These are phyloP conservation scores for Trachelus troglodyta DNA, from an alignment of 2,888 invertebrate species.

Conservation along the genomic window DNA sequence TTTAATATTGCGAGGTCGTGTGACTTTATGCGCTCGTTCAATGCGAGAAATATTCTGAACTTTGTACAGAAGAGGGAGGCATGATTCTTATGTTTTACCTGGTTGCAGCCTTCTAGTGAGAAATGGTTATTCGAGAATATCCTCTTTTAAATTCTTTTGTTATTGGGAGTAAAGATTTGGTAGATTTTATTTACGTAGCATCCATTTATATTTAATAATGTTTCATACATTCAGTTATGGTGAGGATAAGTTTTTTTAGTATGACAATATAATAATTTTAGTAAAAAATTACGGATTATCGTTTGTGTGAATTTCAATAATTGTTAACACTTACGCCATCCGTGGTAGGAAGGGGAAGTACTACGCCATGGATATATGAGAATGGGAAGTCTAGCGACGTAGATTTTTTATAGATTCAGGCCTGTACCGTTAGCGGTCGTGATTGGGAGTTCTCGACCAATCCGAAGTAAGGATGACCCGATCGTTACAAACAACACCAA, in stretches of 20 bases:
- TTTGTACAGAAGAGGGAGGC: neutral
- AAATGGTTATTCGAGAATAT: neutral
- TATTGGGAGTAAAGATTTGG: neutral
- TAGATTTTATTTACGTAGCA: neutral
- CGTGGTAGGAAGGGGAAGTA: neutral
- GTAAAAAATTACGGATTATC: neutral
- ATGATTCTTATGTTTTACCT: neutral
- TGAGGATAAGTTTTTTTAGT: neutral
- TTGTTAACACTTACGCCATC: neutral
- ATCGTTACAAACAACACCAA: constrained; percentile 46
- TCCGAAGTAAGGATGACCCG: constrained; percentile 19
- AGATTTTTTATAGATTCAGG: neutral
- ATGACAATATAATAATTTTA: neutral
- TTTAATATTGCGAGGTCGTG: neutral
- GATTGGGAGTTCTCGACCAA: neutral
- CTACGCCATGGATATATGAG: neutral
- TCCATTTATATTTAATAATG: neutral
- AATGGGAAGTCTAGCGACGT: neutral
- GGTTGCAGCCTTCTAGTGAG: neutral
- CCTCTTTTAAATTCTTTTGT: neutral
- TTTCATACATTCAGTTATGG: too few relatives aligned
- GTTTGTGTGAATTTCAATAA: neutral
- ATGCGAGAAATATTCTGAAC: neutral
- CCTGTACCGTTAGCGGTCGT: neutral
- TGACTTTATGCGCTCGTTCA: neutral